A percentile compares a stretch with the other conserved stretches of the same genome.
These are phyloP conservation scores for Apodemus speciosus DNA, from an alignment of 2,113 vertebrate species.

Conservation along the genomic window DNA sequence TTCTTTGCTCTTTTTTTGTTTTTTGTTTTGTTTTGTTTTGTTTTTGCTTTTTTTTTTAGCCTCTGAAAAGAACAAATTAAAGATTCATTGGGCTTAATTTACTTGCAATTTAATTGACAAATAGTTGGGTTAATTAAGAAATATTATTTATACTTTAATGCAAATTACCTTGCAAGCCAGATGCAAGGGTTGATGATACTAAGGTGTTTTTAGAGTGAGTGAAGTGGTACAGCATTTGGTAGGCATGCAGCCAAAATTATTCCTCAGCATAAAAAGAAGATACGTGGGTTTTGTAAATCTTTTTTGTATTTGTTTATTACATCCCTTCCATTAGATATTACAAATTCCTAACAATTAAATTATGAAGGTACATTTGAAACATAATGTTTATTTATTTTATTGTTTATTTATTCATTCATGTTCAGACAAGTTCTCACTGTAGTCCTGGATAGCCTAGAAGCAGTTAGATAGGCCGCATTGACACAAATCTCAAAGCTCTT, in stretches of 20 bases:
- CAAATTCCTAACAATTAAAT: slow-evolving; percentile 27
- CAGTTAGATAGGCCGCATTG: background rate
- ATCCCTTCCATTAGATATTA: background rate
- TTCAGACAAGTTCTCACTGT: background rate
- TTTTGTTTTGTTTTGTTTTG: no score
- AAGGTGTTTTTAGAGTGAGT: background rate
- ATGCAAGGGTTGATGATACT: background rate
- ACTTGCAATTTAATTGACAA: slow-evolving; percentile 38
- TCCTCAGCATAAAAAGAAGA: background rate
- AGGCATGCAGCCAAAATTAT: background rate
- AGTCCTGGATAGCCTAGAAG: background rate
- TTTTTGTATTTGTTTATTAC: background rate
- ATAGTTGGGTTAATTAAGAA: background rate
- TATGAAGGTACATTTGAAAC: slow-evolving; percentile 35
- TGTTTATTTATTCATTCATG: background rate
- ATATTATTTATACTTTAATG: background rate
- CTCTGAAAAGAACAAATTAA: background rate
- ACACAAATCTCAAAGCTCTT: background rate
- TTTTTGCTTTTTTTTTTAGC: background rate
- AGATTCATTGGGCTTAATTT: slow-evolving; percentile 12
- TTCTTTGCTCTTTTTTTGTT: no score
- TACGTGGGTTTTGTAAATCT: background rate
- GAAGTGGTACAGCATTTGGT: background rate
- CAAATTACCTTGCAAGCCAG: background rate
- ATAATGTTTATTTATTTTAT: background rate